Conservation (phyloP, 2,888 invertebrate genomes). For the Acronicta aceris region DNA sequence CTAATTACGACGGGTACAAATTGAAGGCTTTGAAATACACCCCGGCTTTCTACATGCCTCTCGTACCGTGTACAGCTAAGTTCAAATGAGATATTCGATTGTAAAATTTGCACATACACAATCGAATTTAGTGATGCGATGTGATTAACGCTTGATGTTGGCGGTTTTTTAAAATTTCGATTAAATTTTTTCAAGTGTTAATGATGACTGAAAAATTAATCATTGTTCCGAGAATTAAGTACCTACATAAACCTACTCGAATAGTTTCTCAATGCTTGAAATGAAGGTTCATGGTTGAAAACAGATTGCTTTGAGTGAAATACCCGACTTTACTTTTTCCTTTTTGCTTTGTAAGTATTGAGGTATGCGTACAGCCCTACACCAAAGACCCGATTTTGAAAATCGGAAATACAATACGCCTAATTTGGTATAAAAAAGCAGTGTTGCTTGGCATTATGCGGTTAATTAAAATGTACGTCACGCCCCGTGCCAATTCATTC, state of each 20-base stretch:
- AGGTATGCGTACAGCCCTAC: too few species aligned
- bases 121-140: constrained; percentile 34
- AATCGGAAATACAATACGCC: neutral
- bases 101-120: constrained; percentile 46
- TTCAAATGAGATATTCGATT: constrained; percentile 62
- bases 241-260: too few species aligned
- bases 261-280: too few species aligned
- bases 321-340: too few species aligned
- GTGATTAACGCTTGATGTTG: constrained; percentile 14
- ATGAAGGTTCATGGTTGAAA: too few species aligned
- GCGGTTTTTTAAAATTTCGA: constrained; percentile 12
- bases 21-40: constrained; percentile 76
- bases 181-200: too few species aligned
- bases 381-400: neutral
- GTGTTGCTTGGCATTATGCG: constrained; percentile 36
- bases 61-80: constrained; percentile 51
- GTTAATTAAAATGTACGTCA: constrained; percentile 71
- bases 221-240: too few species aligned
- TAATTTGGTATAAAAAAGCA: constrained; percentile 50
- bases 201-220: too few species aligned
- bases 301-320: too few species aligned
- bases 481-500: constrained; percentile 43
- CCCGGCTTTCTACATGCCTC: constrained; percentile 60
- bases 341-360: too few species aligned
- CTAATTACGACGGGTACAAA: constrained; percentile 76